phyloP scores from a whole-genome alignment of 1,140 invertebrate species.

The Papilio xuthus region DNA sequence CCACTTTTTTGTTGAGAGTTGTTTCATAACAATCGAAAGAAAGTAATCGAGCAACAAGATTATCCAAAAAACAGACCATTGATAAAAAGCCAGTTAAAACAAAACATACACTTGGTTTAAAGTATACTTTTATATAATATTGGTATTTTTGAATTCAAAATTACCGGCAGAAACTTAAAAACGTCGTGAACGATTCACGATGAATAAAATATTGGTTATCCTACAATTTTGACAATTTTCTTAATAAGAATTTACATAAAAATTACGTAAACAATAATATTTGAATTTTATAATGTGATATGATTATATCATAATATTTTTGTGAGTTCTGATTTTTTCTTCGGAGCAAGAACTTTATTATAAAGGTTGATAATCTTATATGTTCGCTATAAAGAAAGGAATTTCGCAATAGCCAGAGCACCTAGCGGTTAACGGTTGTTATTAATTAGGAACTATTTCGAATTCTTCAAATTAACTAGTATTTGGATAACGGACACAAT shows the following conservation, averaged over 20 bases:
- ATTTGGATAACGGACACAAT: not conserved
- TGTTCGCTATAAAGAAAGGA: constrained; percentile 19
- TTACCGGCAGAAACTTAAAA: too few relatives aligned
- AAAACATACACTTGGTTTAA: not conserved
- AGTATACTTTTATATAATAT: not conserved
- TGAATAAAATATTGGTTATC: too few relatives aligned
- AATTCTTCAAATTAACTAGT: not conserved
- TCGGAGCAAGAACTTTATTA: not conserved
- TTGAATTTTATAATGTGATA: not conserved
- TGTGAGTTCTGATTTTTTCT: not conserved
- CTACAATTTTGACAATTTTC: too few relatives aligned
- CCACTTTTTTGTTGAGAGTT: not conserved
- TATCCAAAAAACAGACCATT: constrained; percentile 2
- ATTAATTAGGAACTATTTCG: constrained; percentile 17
- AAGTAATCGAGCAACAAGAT: not conserved
- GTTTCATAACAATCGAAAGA: constrained; percentile 2
- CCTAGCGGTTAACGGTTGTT: constrained; percentile 16
- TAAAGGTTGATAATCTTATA: not conserved
- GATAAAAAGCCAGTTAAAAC: not conserved
- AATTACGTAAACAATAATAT: not conserved
- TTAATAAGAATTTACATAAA: too few relatives aligned
- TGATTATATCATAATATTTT: not conserved
- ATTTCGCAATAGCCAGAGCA: not conserved
- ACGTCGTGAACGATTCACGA: too few relatives aligned
- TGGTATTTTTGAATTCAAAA: not conserved